phyloP scores from a whole-genome alignment of 2,113 vertebrate genomes.

The Numenius arquata region DNA sequence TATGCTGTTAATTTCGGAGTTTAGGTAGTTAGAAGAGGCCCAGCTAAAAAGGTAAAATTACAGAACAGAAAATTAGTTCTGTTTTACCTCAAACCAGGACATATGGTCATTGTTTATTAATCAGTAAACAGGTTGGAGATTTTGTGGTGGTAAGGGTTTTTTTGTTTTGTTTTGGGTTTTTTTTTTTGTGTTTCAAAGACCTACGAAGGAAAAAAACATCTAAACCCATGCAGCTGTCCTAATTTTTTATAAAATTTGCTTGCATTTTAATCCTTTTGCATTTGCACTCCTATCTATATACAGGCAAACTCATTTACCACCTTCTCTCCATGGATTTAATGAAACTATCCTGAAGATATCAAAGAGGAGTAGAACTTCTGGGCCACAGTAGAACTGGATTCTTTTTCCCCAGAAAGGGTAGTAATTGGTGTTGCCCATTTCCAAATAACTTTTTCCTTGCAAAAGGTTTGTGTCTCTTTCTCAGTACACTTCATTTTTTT shows the following conservation, averaged over 20 bases:
- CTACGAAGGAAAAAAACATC: neutral
- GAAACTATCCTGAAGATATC: neutral
- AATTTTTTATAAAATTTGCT: neutral
- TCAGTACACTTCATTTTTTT: neutral
- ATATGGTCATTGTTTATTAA: neutral
- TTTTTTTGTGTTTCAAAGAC: neutral
- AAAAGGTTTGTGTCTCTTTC: neutral
- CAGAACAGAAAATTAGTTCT: too few relatives aligned
- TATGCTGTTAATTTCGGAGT: too few relatives aligned
- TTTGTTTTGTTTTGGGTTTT: neutral
- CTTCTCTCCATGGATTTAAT: neutral
- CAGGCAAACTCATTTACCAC: neutral
- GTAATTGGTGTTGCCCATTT: neutral
- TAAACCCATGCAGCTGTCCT: neutral
- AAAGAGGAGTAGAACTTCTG: neutral
- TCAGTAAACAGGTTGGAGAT: neutral
- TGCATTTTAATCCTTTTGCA: neutral
- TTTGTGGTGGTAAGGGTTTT: neutral
- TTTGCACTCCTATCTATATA: neutral
- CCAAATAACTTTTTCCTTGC: neutral
- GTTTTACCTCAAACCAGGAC: too few relatives aligned
- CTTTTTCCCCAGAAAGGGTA: neutral
- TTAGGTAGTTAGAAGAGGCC: too few relatives aligned
- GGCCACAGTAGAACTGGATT: neutral
- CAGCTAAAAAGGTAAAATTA: too few relatives aligned